Evolutionary conservation across 1,140 invertebrate species (phyloP), one percentile per base, ranked within the genome.

Genomic region (Arctopsyche grandis): DNA sequence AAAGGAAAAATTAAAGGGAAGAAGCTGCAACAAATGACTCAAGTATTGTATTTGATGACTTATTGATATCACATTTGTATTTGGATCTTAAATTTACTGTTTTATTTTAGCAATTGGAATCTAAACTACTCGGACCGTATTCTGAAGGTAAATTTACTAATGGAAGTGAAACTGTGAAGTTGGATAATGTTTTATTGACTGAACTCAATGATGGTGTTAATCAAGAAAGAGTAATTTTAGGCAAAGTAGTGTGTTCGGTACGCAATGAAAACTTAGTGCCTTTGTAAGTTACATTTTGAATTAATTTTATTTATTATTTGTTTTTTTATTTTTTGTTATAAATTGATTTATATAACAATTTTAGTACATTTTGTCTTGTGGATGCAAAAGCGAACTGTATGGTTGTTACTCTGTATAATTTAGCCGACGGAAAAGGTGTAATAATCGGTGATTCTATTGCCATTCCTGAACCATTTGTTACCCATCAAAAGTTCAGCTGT

Each of bases 381-480:
- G 95, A 96, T 86, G 89, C 91, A 81, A 90, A 92, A 44, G 91
- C 92, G 85, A 88, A 88, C 0, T 95, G 94, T 84, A 86, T 94
- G 43, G 90, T 91, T 26, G 94, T 96, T 48, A 94, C 93, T 0
- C 91, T 96, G 43, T 97, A 96, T 86, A 97, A 97, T 88, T 90
- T 96, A 84, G 93, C 93, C 22, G 90, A 92, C 84, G 94, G 93
- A 3, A 91, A 91, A 85, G 95, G 95, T 48, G 92, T 95, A 60
- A 95, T 94, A 76, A 94, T 96, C 74, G 95, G 95, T 0, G 95
- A 97, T 88, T 91, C 92, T 43, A 92, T 97, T 10, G 92, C 93
- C 0, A 92, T 97, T 80, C 93, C 94, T 0, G 93, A 95, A 84
- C 96, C 96, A 0, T 90, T 86, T 83, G 83, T 95, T n/a, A 90